phyloP scores from a whole-genome alignment of 2,888 invertebrate genomes.

The Drosophila siamana region DNA sequence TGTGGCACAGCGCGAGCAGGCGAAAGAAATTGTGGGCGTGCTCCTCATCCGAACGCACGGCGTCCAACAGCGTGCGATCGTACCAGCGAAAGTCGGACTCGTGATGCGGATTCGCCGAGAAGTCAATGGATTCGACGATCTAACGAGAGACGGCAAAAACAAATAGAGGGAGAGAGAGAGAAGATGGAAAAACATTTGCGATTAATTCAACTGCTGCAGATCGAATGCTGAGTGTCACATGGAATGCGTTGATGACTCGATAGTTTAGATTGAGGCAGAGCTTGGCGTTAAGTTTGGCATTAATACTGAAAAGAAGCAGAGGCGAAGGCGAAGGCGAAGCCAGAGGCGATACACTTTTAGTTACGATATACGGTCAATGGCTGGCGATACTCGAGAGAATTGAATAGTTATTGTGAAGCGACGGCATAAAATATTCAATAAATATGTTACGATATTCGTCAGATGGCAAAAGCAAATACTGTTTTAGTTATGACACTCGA shows the following conservation, averaged over 20 bases:
- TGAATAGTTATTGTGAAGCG: not conserved
- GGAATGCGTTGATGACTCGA: not conserved
- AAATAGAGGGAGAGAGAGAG: not conserved
- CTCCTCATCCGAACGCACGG: constrained; percentile 90
- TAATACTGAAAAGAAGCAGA: constrained; percentile 29
- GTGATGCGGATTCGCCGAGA: constrained; percentile 96
- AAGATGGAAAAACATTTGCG: not conserved
- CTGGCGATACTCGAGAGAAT: not conserved
- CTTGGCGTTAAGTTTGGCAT: constrained; percentile 24
- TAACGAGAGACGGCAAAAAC: constrained; percentile 82
- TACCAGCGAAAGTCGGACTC: constrained; percentile 98
- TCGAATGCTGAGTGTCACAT: not conserved
- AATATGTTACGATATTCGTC: not conserved
- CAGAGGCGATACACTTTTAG: constrained; percentile 18
- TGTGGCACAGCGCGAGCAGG: constrained; percentile 97
- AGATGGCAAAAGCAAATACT: no score
- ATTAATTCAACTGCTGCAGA: not conserved
- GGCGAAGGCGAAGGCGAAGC: constrained; percentile 31
- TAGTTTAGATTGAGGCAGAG: constrained; percentile 32
- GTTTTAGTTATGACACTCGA: not conserved
- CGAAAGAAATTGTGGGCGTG: constrained; percentile 95
- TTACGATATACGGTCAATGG: constrained; percentile 20
- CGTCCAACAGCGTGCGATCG: constrained; percentile 93
- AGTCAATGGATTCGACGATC: constrained; percentile 93
- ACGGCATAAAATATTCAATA: not conserved